Percentiles rank a stretch among this genome's conserved stretches.
Evolutionary conservation across 1,140 invertebrate genomes (phyloP).

Genomic region (Calephelis nemesis): DNA sequence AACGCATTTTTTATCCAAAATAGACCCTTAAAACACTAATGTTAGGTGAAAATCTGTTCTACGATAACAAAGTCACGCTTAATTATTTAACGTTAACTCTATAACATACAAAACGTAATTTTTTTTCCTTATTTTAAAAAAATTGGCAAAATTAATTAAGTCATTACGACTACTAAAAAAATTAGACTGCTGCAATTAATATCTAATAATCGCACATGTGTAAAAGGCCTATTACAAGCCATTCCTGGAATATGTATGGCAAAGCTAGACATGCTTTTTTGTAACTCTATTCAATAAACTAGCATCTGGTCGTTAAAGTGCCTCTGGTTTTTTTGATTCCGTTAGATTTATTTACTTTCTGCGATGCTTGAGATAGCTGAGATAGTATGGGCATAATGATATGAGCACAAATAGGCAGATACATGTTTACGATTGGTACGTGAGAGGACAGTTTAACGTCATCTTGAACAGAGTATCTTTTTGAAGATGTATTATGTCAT

Average conservation of each 20-base stretch:
- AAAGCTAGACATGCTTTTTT: constrained; percentile 27
- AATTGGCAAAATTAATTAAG: no score
- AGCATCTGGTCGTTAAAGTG: constrained; percentile 34
- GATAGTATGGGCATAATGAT: constrained; percentile 18
- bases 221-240: constrained; percentile 9
- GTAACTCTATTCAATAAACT: constrained; percentile 29
- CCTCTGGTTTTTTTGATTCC: constrained; percentile 31
- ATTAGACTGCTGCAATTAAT: no score
- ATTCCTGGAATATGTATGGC: constrained; percentile 29
- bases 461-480: neutral
- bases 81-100: no score
- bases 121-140: no score
- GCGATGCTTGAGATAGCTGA: constrained; percentile 23
- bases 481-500: neutral
- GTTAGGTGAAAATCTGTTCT: no score
- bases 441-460: neutral
- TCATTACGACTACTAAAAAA: no score
- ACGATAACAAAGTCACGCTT: no score
- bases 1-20: no score
- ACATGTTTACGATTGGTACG: constrained; percentile 16
- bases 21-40: no score
- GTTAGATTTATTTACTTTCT: constrained; percentile 38
- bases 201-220: neutral
- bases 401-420: constrained; percentile 7
- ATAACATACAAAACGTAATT: no score